These are phyloP conservation scores for rabbit (Oryctolagus cuniculus) DNA, from an alignment of 2,113 vertebrate species.

Conservation along the genomic window DNA sequence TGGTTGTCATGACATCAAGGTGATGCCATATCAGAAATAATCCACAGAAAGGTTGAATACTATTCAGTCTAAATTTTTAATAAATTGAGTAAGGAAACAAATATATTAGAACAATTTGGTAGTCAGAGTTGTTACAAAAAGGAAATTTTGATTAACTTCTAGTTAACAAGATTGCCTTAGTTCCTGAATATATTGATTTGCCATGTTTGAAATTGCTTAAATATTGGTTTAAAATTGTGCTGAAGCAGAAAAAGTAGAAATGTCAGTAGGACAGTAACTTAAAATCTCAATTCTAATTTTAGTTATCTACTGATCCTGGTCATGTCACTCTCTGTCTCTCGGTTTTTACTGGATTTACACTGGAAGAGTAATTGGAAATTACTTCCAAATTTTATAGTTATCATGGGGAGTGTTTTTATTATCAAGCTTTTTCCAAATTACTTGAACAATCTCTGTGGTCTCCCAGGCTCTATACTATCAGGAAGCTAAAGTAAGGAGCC, in stretches of 20 bases:
- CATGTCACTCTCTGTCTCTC: background rate
- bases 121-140: background rate
- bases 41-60: background rate
- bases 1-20: background rate
- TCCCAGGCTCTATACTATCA: too few relatives aligned
- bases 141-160: background rate
- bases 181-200: background rate
- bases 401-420: background rate
- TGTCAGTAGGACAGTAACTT: background rate
- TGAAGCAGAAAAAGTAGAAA: background rate
- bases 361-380: background rate
- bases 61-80: background rate
- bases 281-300: background rate
- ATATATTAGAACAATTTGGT: background rate
- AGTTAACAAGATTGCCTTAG: background rate
- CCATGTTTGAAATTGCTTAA: background rate
- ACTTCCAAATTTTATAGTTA: slow-evolving; percentile 2
- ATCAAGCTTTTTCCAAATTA: background rate
- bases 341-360: background rate
- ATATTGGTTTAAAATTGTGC: background rate
- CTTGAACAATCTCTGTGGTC: too few relatives aligned
- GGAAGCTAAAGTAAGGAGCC: too few relatives aligned
- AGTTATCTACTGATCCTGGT: background rate
- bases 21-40: background rate
- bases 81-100: background rate